phyloP scores from a whole-genome alignment of 2,888 invertebrate species.

The Pristionchus mayeri region DNA sequence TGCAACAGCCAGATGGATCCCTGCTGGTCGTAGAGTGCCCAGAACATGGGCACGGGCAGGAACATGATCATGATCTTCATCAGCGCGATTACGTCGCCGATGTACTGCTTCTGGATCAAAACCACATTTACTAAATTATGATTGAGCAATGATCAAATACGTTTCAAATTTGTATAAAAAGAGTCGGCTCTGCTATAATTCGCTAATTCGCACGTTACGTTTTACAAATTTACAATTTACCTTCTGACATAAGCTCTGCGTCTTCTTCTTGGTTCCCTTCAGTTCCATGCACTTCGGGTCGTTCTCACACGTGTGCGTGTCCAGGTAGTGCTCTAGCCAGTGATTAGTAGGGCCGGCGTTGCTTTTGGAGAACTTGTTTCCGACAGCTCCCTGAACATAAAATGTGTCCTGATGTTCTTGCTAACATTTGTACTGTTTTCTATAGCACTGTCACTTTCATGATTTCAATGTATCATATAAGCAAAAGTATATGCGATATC shows the following conservation, averaged over 20 bases:
- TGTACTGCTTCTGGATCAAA: slow-evolving; percentile 62
- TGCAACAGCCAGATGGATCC: slow-evolving; percentile 94
- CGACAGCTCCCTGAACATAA: slow-evolving; percentile 61
- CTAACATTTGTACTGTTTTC: too few relatives aligned
- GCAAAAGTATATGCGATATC: neutral
- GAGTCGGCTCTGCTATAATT: too few relatives aligned
- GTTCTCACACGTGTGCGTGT: slow-evolving; percentile 59
- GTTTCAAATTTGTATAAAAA: too few relatives aligned
- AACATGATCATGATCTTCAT: slow-evolving; percentile 72
- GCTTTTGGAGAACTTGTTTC: slow-evolving; percentile 60
- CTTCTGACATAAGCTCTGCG: slow-evolving; percentile 58
- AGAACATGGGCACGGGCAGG: slow-evolving; percentile 88
- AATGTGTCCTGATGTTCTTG: neutral
- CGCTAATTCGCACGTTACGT: too few relatives aligned
- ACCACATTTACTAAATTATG: too few relatives aligned
- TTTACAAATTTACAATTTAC: too few relatives aligned
- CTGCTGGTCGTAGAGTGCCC: slow-evolving; percentile 97
- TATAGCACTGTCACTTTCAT: too few relatives aligned
- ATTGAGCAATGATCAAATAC: too few relatives aligned
- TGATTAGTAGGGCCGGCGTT: slow-evolving; percentile 60
- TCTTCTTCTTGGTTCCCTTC: slow-evolving; percentile 54
- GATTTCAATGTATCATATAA: too few relatives aligned
- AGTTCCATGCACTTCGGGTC: slow-evolving; percentile 62
- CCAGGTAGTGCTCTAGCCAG: slow-evolving; percentile 72
- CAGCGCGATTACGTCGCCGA: slow-evolving; percentile 70